A percentile compares a stretch with the other conserved stretches of the same genome.
These are phyloP conservation scores for Meandrina meandrites DNA, from an alignment of 92 coral and sea anemone species.

Conservation along the genomic window DNA sequence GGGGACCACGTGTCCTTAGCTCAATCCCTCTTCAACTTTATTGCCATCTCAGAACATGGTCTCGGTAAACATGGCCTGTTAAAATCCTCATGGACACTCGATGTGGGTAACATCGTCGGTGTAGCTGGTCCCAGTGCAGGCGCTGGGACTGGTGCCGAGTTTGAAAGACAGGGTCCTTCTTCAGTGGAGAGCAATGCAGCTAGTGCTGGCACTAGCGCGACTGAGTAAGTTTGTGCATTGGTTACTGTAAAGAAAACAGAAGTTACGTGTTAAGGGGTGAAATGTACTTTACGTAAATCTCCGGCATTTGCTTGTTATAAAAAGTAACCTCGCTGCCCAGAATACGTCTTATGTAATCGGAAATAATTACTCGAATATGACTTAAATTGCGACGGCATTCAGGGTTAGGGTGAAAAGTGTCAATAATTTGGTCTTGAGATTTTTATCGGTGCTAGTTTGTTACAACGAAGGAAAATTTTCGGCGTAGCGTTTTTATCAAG, in stretches of 20 bases:
- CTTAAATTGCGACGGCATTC: neutral
- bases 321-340: neutral
- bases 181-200: conserved; percentile 48
- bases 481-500: neutral
- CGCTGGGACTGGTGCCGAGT: conserved; percentile 45
- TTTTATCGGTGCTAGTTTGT: neutral
- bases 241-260: neutral
- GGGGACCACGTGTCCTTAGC: conserved; percentile 93
- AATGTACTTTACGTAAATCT: neutral
- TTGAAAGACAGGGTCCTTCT: conserved; percentile 12
- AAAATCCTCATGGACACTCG: conserved; percentile 87
- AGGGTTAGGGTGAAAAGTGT: neutral
- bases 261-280: neutral
- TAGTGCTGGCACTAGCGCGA: conserved; percentile 69
- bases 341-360: neutral
- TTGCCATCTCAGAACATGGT: conserved; percentile 83
- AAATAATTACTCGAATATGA: neutral
- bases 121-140: conserved; percentile 58
- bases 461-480: neutral
- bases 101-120: conserved; percentile 79
- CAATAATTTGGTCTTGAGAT: neutral
- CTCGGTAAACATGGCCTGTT: conserved; percentile 72
- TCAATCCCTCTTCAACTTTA: conserved; percentile 86
- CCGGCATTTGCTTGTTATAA: neutral
- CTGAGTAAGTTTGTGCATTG: conserved; percentile 63